Evolutionary conservation across 2,113 vertebrate genomes (phyloP).

Genomic region (Pluvialis apricaria): DNA sequence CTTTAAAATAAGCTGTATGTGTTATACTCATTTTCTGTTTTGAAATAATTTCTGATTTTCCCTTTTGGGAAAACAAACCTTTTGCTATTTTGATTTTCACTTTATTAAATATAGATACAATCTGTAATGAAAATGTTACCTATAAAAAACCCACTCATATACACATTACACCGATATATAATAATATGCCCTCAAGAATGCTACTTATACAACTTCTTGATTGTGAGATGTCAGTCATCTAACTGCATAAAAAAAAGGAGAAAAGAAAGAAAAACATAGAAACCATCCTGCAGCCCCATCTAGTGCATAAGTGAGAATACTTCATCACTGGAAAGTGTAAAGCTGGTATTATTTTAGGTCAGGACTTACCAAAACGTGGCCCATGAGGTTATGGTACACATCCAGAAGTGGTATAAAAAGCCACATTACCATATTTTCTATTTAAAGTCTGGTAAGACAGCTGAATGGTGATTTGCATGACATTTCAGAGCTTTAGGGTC

Average conservation of each 20-base stretch:
- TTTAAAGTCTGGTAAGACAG: background rate
- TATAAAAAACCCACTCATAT: background rate
- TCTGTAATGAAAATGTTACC: background rate
- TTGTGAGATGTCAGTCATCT: background rate
- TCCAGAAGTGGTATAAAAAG: background rate
- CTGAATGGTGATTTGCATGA: background rate
- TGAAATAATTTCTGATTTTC: background rate
- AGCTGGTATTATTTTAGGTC: background rate
- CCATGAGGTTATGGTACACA: background rate
- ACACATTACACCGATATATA: background rate
- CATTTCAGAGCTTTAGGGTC: background rate
- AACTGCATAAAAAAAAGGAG: background rate
- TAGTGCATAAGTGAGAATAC: conserved; percentile 66
- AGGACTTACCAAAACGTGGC: background rate
- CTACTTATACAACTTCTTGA: background rate
- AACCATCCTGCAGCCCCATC: conserved; percentile 72
- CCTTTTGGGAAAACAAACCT: background rate
- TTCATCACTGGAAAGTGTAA: background rate
- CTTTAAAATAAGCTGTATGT: background rate
- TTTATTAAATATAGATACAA: background rate
- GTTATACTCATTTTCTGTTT: background rate
- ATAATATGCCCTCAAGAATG: background rate
- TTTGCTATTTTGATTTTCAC: background rate
- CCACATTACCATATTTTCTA: background rate
- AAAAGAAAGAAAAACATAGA: background rate